These are phyloP conservation scores for Chroicocephalus ridibundus DNA, from an alignment of 2,113 vertebrate genomes.

Conservation along the genomic window DNA sequence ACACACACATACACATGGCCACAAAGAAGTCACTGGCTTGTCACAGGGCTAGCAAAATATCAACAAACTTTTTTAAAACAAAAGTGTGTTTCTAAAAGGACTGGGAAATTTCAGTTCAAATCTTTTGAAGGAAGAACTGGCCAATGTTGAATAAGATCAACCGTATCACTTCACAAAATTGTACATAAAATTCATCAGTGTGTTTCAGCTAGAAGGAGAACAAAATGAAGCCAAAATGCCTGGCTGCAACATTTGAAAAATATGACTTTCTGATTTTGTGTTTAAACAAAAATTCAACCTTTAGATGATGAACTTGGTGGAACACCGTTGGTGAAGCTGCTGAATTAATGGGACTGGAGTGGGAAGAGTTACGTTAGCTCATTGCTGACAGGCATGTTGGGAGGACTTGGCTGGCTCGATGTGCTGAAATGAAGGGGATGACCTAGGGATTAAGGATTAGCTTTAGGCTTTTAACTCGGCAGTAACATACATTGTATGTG, in stretches of 20 bases:
- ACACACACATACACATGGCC: not conserved
- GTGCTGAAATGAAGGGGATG: slow-evolving; percentile 41
- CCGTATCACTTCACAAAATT: not conserved
- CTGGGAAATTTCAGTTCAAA: not conserved
- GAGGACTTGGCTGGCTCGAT: not conserved
- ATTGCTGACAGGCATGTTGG: not conserved
- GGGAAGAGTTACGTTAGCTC: not conserved
- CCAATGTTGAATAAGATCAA: not conserved
- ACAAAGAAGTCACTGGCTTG: not conserved
- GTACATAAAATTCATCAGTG: not conserved
- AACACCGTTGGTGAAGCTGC: not conserved
- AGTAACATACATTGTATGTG: not conserved
- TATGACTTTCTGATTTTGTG: not conserved
- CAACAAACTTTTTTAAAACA: not conserved
- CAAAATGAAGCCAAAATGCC: not conserved
- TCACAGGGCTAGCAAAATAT: not conserved
- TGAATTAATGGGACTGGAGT: not conserved
- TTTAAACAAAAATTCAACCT: not conserved
- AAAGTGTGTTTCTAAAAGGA: not conserved
- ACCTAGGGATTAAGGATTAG: slow-evolving; percentile 44
- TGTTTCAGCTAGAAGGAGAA: not conserved
- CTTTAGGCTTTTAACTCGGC: slow-evolving; percentile 12
- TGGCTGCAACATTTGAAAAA: not conserved
- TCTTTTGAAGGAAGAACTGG: not conserved
- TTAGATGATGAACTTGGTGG: not conserved